phyloP scores from a whole-genome alignment of 2,797 vertebrate species.

The Holocentrus rufus region DNA sequence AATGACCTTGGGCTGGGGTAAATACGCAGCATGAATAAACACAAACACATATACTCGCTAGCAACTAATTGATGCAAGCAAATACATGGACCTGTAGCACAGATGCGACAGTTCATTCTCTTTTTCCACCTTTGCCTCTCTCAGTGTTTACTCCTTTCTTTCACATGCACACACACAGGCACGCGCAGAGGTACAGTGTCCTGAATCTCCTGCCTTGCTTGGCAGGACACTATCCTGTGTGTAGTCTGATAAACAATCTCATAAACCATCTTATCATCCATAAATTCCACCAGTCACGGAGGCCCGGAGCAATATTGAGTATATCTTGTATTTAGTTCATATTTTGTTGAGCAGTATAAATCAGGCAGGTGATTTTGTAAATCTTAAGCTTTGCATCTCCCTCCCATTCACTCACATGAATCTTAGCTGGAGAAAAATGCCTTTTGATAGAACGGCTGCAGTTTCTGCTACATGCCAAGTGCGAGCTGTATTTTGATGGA shows the following conservation, averaged over 20 bases:
- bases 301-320: constrained; percentile 5
- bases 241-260: constrained; percentile 9
- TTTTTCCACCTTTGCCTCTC: neutral
- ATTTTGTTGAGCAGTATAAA: too few species aligned
- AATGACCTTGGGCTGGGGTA: constrained; percentile 57
- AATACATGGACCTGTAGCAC: neutral
- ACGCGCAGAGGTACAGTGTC: neutral
- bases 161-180: neutral
- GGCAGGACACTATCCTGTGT: neutral
- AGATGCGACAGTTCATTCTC: neutral
- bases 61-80: constrained; percentile 4
- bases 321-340: neutral
- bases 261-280: constrained; percentile 18
- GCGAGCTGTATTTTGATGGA: neutral
- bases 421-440: neutral
- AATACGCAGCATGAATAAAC: constrained; percentile 42
- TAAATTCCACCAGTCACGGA: constrained; percentile 22
- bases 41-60: constrained; percentile 28
- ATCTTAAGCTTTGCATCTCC: neutral
- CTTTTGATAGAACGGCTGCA: neutral
- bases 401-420: neutral
- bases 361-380: neutral
- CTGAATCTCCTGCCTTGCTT: neutral
- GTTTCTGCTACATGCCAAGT: too few species aligned
- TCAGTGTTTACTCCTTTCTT: neutral